Evolutionary conservation across 1,140 invertebrate species (phyloP).

Genomic region (Solenopsis fugax): DNA sequence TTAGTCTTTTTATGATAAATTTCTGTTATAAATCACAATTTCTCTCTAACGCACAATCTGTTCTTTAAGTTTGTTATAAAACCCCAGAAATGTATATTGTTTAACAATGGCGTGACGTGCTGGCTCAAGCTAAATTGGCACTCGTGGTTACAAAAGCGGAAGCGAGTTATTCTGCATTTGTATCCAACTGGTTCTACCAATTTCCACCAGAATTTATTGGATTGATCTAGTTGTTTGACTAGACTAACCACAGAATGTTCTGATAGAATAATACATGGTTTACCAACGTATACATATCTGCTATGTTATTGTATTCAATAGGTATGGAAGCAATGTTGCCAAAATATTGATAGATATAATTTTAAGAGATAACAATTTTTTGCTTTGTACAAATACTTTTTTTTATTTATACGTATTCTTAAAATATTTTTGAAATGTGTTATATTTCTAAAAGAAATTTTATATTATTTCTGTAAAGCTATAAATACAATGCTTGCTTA

Average conservation of each 20-base stretch:
- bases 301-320: constrained; percentile 11
- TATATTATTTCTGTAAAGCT: background rate
- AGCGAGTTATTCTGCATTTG: constrained; percentile 37
- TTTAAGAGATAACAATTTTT: background rate
- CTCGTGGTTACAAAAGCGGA: constrained; percentile 60
- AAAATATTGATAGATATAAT: background rate
- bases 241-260: constrained; percentile 47
- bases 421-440: background rate
- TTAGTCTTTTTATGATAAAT: background rate
- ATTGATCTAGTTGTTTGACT: constrained; percentile 61
- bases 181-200: constrained; percentile 52
- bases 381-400: background rate
- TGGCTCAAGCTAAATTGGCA: constrained; percentile 41
- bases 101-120: constrained; percentile 38
- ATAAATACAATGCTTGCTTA: background rate
- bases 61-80: constrained; percentile 13
- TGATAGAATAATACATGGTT: constrained; percentile 54
- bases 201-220: constrained; percentile 55
- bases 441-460: constrained; percentile 1
- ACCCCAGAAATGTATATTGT: constrained; percentile 43
- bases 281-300: constrained; percentile 22
- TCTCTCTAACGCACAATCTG: background rate
- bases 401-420: background rate
- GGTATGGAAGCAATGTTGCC: constrained; percentile 7
- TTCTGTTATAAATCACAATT: background rate